A percentile compares a stretch with the other conserved stretches of the same genome.
These are phyloP conservation scores for Trissolcus japonicus DNA, from an alignment of 2,888 invertebrate species.

Conservation along the genomic window DNA sequence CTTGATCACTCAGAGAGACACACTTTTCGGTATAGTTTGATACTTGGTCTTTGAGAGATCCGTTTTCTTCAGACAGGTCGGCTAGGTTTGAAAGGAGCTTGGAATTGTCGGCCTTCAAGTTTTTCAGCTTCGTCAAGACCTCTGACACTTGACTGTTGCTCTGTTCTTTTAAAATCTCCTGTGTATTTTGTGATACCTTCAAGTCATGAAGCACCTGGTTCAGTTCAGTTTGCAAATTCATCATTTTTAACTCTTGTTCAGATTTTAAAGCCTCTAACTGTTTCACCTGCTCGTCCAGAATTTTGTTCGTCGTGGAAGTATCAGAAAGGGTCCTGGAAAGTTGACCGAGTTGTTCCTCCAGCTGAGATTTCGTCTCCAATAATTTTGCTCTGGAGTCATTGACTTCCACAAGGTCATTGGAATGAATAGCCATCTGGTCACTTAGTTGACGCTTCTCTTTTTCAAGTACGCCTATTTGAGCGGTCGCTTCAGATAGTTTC, in stretches of 20 bases:
- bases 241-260: conserved; percentile 32
- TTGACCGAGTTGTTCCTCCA: conserved; percentile 6
- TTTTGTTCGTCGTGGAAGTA: conserved; percentile 10
- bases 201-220: conserved; percentile 38
- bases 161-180: conserved; percentile 33
- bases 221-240: conserved; percentile 38
- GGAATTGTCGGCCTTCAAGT: conserved; percentile 29
- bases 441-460: background rate
- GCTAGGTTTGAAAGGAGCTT: conserved; percentile 8
- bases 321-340: conserved; percentile 23
- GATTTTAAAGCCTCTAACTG: conserved; percentile 20
- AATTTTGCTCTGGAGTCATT: background rate
- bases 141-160: conserved; percentile 19
- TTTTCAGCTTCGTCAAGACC: conserved; percentile 18
- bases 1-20: conserved; percentile 16
- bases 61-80: conserved; percentile 20
- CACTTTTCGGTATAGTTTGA: conserved; percentile 19
- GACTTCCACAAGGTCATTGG: background rate
- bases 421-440: background rate
- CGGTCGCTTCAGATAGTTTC: background rate
- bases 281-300: conserved; percentile 24
- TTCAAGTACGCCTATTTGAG: background rate
- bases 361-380: conserved; percentile 2
- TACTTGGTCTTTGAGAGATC: conserved; percentile 12
- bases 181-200: conserved; percentile 27